Base-by-base conservation (phyloP, 2,797 vertebrate genomes). In the Gadopsis bispinosus region DNA sequence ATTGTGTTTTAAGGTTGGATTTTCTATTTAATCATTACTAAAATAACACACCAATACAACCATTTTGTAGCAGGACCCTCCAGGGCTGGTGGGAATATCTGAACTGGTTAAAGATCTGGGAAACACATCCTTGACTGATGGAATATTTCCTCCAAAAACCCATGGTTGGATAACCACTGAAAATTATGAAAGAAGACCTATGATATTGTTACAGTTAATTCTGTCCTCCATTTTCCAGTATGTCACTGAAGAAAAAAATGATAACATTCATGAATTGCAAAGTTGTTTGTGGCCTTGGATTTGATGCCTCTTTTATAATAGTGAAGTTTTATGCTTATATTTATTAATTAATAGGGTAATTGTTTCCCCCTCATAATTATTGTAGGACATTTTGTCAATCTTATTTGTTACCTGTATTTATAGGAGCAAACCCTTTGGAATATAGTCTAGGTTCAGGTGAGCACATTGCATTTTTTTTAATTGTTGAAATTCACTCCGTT, bases 191-290 rank as follows among this genome's bases (percentile, higher is more conserved):
- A 79, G 70, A 76, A 83, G 65, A 67, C 90, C 85, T 83, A 79
- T 91, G 88, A 89, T 75, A 77, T 60, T 55, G 50, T 80, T 65
- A 50, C 16, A 75, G 77, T 83, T 77, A 47, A 73, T 68, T 77
- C 26, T 75, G 22, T 71, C 37, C 31, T 51, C 35, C n/a, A 61
- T 58, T 82, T 72, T 20, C 26, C 9, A 65, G 7, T 56, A 7
- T 72, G n/a, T 67, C 59, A 31, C 41, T 48, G 39, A 61, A 53
- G 7, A 71, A 64, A 17, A 76, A 64, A 72, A 87, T 86, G 79
- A 74, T 58, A 64, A 63, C 83, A 80, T 87, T 89, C 77, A 87
- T 70, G 1, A 70, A 66, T 41, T 74, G 12, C 16, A 55, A 73
- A 80, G 73, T 72, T 67, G 53, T 83, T 68, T 67, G 37, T 33